Percentiles rank a stretch among this genome's conserved stretches.
These are phyloP conservation scores for Nyleta sp. DNA, from an alignment of 2,888 invertebrate species.

Conservation along the genomic window DNA sequence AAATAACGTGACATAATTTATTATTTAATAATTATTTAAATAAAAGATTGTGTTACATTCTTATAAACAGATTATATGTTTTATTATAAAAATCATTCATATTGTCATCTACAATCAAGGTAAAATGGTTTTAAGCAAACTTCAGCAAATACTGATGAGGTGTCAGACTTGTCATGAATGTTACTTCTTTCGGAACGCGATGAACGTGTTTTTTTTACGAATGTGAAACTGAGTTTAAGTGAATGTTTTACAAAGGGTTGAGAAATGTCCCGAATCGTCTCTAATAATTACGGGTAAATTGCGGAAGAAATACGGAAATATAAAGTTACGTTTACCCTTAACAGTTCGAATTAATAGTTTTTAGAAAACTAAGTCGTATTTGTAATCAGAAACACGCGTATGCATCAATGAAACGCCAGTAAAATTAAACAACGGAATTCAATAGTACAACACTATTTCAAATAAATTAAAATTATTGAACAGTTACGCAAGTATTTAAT, in stretches of 20 bases:
- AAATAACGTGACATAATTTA: too few species aligned
- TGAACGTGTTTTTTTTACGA: slow-evolving; percentile 19
- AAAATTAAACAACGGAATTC: too few species aligned
- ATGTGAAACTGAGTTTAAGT: slow-evolving; percentile 21
- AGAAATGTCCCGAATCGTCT: background rate
- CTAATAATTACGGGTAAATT: slow-evolving; percentile 16
- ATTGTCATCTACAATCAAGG: slow-evolving; percentile 16
- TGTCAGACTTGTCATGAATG: slow-evolving; percentile 19
- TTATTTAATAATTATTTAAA: too few species aligned
- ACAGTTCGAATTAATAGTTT: background rate
- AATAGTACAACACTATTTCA: too few species aligned
- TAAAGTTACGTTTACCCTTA: background rate
- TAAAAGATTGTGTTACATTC: too few species aligned
- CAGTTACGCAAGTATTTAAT: too few species aligned
- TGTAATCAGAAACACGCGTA: too few species aligned
- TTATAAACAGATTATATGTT: too few species aligned
- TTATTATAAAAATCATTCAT: slow-evolving; percentile 4
- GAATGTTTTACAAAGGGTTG: slow-evolving; percentile 22
- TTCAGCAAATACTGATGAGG: slow-evolving; percentile 11
- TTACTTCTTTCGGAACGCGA: slow-evolving; percentile 15
- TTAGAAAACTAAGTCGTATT: slow-evolving; percentile 1
- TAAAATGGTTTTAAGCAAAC: slow-evolving; percentile 10
- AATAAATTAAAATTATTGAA: too few species aligned
- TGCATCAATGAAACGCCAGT: too few species aligned
- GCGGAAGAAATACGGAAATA: slow-evolving; percentile 13